Percentiles rank a stretch among this genome's conserved stretches.
phyloP scores from a whole-genome alignment of 2,888 invertebrate species.

The Mactromeris polynyma region DNA sequence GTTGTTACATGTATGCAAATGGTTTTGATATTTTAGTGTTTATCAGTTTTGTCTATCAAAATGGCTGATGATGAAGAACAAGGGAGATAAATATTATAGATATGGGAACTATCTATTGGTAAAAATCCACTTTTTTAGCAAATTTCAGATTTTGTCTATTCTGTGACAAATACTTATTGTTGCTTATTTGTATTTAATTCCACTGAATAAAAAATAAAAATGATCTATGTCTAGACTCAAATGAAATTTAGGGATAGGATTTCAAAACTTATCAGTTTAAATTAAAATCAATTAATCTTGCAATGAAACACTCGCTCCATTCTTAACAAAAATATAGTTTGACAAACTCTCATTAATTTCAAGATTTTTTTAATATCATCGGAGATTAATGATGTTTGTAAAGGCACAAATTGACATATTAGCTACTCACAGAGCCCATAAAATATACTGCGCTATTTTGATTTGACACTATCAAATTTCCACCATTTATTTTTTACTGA shows the following conservation, averaged over 20 bases:
- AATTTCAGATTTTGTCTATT: too few relatives aligned
- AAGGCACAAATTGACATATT: not conserved
- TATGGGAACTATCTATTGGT: too few relatives aligned
- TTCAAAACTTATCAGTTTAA: not conserved
- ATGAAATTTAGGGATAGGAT: not conserved
- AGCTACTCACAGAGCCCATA: not conserved
- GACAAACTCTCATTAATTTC: not conserved
- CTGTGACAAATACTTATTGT: too few relatives aligned
- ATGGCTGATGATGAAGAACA: too few relatives aligned
- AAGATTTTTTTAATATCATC: not conserved
- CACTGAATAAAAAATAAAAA: not conserved
- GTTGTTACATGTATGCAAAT: too few relatives aligned
- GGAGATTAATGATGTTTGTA: not conserved
- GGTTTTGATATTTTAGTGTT: too few relatives aligned
- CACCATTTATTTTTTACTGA: not conserved
- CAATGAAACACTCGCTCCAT: not conserved
- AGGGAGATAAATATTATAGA: too few relatives aligned
- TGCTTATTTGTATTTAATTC: not conserved
- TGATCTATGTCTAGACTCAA: not conserved
- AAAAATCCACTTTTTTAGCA: too few relatives aligned
- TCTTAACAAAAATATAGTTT: not conserved
- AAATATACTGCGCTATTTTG: not conserved
- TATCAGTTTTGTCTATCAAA: too few relatives aligned
- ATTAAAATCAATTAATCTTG: constrained; percentile 8
- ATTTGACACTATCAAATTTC: constrained; percentile 10